phyloP scores from a whole-genome alignment of 2,113 vertebrate species.

The Stercorarius parasiticus region DNA sequence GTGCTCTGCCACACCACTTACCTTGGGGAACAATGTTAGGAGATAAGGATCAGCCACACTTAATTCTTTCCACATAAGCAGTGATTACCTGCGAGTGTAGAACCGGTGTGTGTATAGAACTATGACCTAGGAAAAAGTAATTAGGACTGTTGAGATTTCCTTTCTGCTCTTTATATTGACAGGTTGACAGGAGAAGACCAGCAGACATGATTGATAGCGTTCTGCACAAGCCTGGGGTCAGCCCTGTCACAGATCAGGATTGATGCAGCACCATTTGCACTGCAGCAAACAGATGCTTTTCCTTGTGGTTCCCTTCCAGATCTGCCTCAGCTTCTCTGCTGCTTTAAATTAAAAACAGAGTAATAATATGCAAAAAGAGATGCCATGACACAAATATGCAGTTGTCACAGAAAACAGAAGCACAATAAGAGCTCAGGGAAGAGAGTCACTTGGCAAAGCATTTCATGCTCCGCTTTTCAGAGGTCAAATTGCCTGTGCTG shows the following conservation, averaged over 20 bases:
- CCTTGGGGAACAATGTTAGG: background rate
- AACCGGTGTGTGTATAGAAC: background rate
- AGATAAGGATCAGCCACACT: background rate
- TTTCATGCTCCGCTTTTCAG: background rate
- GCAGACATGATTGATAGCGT: background rate
- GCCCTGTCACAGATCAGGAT: background rate
- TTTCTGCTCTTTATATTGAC: background rate
- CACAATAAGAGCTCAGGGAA: background rate
- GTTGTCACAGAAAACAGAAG: background rate
- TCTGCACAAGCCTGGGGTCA: background rate
- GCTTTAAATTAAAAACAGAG: background rate
- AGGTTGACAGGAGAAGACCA: background rate
- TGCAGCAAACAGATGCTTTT: background rate
- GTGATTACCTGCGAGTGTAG: background rate
- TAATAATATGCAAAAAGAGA: background rate
- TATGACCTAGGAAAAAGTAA: background rate
- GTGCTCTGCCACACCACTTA: background rate
- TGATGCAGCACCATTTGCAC: background rate
- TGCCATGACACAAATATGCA: background rate
- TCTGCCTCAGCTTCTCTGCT: background rate
- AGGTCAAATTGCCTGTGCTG: background rate
- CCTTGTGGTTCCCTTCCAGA: background rate
- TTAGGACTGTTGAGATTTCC: background rate
- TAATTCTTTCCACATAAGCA: background rate
- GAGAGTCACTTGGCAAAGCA: background rate